These are phyloP conservation scores for Limosa lapponica DNA, from an alignment of 2,797 vertebrate genomes.

Conservation along the genomic window DNA sequence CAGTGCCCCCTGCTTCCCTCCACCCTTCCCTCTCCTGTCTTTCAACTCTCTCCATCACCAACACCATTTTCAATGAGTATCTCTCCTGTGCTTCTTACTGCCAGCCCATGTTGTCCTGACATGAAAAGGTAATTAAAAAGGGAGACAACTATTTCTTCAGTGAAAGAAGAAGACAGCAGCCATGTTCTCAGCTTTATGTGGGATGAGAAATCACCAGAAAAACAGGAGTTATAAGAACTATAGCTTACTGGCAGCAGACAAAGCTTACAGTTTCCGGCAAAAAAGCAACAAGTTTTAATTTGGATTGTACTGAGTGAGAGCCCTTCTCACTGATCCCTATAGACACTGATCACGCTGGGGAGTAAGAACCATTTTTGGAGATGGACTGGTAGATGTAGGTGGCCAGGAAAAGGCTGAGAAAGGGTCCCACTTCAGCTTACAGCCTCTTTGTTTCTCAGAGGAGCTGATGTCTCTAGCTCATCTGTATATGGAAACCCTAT, in stretches of 20 bases:
- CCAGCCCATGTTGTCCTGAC: neutral
- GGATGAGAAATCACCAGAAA: neutral
- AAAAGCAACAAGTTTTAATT: neutral
- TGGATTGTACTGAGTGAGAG: neutral
- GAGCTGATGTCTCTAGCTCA: neutral
- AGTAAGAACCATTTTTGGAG: neutral
- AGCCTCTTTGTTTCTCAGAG: neutral
- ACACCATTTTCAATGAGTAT: neutral
- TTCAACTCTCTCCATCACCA: neutral
- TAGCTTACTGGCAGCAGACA: neutral
- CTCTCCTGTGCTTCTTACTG: neutral
- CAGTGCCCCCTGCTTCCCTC: neutral
- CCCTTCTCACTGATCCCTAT: neutral
- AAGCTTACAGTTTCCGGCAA: neutral
- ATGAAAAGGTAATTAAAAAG: neutral
- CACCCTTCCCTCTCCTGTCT: neutral
- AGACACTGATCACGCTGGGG: neutral
- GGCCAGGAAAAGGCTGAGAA: neutral
- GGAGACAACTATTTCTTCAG: neutral
- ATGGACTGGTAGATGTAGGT: neutral
- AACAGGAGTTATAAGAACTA: neutral
- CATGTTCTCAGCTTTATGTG: neutral
- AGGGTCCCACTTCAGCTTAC: neutral
- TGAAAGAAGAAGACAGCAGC: neutral
- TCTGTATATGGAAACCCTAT: neutral